Conservation (phyloP, 2,113 vertebrate genomes). For the Strix uralensis region DNA sequence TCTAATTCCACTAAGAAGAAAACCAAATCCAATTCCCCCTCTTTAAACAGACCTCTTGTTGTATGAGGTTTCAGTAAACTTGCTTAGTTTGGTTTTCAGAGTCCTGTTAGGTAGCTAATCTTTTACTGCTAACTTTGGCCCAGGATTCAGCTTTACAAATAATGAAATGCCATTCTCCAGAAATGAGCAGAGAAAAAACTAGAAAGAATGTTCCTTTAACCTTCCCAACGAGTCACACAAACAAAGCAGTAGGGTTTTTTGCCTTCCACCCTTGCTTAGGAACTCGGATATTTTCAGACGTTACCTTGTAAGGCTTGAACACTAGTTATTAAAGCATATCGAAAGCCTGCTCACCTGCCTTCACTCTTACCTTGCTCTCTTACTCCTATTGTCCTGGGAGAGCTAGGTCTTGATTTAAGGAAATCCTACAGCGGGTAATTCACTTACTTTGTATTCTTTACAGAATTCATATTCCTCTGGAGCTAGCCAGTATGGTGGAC, state of each 20-base stretch:
- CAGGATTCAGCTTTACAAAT: neutral
- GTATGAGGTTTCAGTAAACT: neutral
- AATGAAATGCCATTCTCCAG: neutral
- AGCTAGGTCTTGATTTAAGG: neutral
- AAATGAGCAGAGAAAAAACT: neutral
- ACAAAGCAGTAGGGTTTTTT: neutral
- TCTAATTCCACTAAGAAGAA: neutral
- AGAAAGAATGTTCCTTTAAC: neutral
- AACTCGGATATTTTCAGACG: neutral
- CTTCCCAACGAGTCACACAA: neutral
- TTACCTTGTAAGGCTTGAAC: neutral
- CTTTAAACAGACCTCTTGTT: neutral
- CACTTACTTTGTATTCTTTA: neutral
- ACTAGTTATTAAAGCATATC: neutral
- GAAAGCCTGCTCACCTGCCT: neutral
- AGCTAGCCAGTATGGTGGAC: constrained; percentile 40
- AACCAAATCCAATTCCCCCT: neutral
- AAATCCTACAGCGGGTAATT: neutral
- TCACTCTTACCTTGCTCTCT: neutral
- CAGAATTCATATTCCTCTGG: constrained; percentile 52
- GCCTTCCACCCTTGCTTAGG: neutral
- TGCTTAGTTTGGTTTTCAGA: neutral
- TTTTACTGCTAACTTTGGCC: neutral
- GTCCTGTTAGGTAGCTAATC: neutral
- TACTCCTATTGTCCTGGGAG: neutral